Base-by-base conservation (phyloP, 2,797 vertebrate species). In the Hippopotamyrus pictus region DNA sequence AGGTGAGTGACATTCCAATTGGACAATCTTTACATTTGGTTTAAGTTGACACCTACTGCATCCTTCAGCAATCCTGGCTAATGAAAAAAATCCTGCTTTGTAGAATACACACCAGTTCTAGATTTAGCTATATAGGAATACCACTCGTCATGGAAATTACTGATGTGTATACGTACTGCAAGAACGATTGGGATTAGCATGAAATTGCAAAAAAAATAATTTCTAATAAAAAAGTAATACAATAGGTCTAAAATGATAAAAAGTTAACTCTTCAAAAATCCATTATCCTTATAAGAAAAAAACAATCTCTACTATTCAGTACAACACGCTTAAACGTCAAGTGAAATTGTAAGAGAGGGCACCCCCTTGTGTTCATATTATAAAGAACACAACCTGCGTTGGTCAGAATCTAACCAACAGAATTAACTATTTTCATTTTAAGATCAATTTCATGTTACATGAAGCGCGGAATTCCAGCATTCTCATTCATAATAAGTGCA, bases 311-410 rank as follows among this genome's bases (percentile, higher is more conserved):
- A 29, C 25, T 54, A 37, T 54, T 17, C 50, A 86, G 29, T 5
- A 86, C 5, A 29, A 29, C 46, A 29, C 4, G 6, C 73, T 19
- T 73, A 73, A 37, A 73, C 33, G 69, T 73, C 19, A 44, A 82
- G 41, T 82, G 19, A 79, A 79, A 79, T 44, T 44, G 6, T 79
- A n/a, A 44, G 29, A 73, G 12, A 37, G 76, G 41, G 7, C 76
- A 44, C 76, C 76, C 76, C 41, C 76, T 82, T 82, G 76, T 82
- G 76, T 82, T 82, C 76, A 82, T 44, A 82, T 82, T 11, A 46
- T 46, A 46, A 44, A 82, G 3, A 82, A 44, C 19, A 46, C 76
- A 82, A 44, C 17, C 19, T 82, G 8, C 37, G 17, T 46, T 37
- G 14, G 2, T 22, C 65, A 69, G 5, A 14, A 69, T 33, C 65